Evolutionary conservation across 1,140 invertebrate species (phyloP).

Genomic region (Procambarus clarkii): DNA sequence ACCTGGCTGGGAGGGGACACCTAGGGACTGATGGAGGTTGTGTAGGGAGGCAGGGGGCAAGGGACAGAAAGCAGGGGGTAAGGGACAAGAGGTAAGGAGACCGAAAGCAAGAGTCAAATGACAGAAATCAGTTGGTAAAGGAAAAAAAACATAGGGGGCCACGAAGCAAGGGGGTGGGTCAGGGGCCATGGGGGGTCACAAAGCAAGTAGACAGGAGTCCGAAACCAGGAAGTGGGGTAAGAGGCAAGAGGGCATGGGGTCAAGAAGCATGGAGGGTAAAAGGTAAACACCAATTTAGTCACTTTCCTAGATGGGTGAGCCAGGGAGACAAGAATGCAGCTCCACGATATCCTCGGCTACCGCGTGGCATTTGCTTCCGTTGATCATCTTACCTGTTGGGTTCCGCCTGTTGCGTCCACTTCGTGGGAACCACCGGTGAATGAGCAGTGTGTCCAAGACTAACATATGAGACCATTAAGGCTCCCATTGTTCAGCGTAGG

Average conservation of each 20-base stretch:
- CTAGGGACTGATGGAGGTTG: background rate
- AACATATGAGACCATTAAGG: no score
- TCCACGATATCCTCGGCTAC: background rate
- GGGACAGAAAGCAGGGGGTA: background rate
- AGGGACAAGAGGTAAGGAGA: background rate
- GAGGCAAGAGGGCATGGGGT: no score
- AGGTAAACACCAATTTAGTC: no score
- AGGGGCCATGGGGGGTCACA: background rate
- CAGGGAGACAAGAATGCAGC: background rate
- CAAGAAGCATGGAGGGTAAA: no score
- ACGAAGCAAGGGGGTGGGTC: no score
- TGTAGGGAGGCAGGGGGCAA: background rate
- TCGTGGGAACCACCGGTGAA: no score
- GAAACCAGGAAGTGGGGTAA: background rate
- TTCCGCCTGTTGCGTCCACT: background rate
- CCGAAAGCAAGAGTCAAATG: no score
- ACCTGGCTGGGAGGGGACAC: conserved; percentile 48
- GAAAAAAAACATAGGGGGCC: background rate
- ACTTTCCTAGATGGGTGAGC: no score
- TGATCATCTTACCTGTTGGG: background rate
- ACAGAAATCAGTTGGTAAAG: no score
- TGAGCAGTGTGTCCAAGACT: no score
- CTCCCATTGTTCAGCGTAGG: no score
- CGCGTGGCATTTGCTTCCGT: background rate
- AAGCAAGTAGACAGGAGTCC: no score